Conservation (phyloP, 2,113 vertebrate species). For the Pheucticus melanocephalus region DNA sequence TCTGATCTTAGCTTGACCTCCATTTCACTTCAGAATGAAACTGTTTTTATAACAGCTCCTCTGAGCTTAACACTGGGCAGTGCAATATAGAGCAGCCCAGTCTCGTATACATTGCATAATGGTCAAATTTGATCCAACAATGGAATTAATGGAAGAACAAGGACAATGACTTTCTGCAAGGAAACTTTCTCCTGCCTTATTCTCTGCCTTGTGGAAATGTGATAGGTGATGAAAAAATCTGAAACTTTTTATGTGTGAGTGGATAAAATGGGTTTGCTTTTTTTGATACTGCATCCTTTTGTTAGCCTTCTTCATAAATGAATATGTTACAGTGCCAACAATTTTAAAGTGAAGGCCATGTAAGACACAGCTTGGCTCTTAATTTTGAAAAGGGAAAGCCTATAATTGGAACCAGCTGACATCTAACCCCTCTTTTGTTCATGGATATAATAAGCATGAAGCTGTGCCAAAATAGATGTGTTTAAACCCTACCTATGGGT, state of each 20-base stretch:
- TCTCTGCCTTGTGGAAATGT: neutral
- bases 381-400: conserved; percentile 21
- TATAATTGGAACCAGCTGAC: conserved; percentile 25
- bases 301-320: neutral
- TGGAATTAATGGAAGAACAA: neutral
- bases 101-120: neutral
- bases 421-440: conserved; percentile 20
- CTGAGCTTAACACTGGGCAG: neutral
- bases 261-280: neutral
- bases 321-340: neutral
- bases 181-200: neutral
- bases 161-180: neutral
- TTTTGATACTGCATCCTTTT: neutral
- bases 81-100: neutral
- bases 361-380: neutral
- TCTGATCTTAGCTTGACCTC: neutral
- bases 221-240: neutral
- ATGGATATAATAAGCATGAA: conserved; percentile 35
- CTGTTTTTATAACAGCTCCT: neutral
- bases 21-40: neutral
- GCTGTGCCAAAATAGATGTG: conserved; percentile 1
- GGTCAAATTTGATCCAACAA: neutral
- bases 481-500: neutral
- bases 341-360: neutral
- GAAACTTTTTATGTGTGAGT: neutral